Base-by-base conservation (phyloP, 1,140 invertebrate species). In the Acyrthosiphon pisum region DNA sequence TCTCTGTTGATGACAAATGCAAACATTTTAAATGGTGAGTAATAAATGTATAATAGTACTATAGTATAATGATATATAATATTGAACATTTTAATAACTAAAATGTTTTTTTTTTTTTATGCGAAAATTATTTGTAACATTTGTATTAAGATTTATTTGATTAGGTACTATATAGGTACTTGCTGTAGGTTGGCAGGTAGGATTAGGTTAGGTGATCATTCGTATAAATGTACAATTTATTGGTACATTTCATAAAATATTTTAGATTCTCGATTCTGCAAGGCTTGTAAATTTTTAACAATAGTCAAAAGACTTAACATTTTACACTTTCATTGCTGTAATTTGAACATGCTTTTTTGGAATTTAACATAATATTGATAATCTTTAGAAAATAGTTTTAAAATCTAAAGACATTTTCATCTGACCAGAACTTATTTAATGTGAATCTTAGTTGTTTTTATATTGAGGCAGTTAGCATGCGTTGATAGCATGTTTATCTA, bases 11-110 rank as follows among this genome's bases (percentile, higher is more conserved):
- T 93, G 91, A 26, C 81, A 41, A 84, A 56, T 81, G 91, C 46
- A 2, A 93, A 26, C 7, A 50, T 53, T 86, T 93, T 86, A 50
- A 93, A 84, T n/a, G 91, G 91, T 93, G 14, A 84, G 91, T 86
- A 22, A 50, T 50, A 50, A 50, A 50, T 50, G 48, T 50, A 50
- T 18, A 50, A 18, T 50, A 50, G 48, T 50, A 50, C 2, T 11
- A 18, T 50, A 50, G 18, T 50, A 50, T 50, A 50, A 50, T 50
- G 18, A 50, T 50, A 50, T 48, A 48, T 18, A 50, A 50, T 50
- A 46, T 46, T 14, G 11, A 50, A 18, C 11, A 50, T 50, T 50
- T 50, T 50, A 23, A 53, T 53, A 23, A 53, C 22, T 53, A 23
- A 53, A 53, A 53, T 22, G 6, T 20, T 23, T 76, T 76, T n/a